A percentile compares a stretch with the other conserved stretches of the same genome.
Evolutionary conservation across 2,113 vertebrate genomes (phyloP).

Genomic region (Gymnobelideus leadbeateri): DNA sequence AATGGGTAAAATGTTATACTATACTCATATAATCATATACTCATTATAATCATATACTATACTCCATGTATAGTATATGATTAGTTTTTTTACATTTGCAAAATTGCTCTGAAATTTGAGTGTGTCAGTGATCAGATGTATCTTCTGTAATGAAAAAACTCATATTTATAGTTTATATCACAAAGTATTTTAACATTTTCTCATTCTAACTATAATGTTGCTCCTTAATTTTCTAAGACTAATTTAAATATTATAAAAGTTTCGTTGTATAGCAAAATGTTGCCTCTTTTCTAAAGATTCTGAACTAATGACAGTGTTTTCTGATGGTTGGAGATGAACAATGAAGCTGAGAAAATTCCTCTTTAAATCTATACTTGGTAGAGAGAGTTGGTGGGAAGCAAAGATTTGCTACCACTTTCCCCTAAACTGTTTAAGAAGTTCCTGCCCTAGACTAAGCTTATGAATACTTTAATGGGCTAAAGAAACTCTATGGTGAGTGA

Average conservation of each 20-base stretch:
- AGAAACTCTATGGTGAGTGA: conserved; percentile 61
- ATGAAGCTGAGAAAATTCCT: conserved; percentile 7
- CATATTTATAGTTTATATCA: neutral
- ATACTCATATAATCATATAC: too few species aligned
- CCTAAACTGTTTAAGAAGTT: conserved; percentile 1
- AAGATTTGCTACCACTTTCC: conserved; percentile 41
- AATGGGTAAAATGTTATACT: neutral
- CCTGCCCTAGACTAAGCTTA: conserved; percentile 23
- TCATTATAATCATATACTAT: too few species aligned
- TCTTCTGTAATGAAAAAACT: neutral
- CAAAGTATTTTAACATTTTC: neutral
- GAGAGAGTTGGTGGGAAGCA: conserved; percentile 14
- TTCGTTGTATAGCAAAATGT: conserved; percentile 20
- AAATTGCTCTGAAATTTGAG: neutral
- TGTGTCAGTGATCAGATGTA: neutral
- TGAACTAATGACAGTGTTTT: neutral
- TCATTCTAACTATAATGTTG: conserved; percentile 17
- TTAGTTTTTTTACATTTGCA: neutral
- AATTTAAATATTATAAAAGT: conserved; percentile 18
- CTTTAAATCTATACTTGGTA: conserved; percentile 33
- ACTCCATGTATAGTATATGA: neutral
- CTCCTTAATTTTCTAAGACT: neutral
- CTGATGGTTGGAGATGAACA: neutral
- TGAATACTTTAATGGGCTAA: conserved; percentile 30
- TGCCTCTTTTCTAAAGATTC: conserved; percentile 14